Conservation (phyloP, 2,797 vertebrate genomes). For the Sarcophilus harrisii region DNA sequence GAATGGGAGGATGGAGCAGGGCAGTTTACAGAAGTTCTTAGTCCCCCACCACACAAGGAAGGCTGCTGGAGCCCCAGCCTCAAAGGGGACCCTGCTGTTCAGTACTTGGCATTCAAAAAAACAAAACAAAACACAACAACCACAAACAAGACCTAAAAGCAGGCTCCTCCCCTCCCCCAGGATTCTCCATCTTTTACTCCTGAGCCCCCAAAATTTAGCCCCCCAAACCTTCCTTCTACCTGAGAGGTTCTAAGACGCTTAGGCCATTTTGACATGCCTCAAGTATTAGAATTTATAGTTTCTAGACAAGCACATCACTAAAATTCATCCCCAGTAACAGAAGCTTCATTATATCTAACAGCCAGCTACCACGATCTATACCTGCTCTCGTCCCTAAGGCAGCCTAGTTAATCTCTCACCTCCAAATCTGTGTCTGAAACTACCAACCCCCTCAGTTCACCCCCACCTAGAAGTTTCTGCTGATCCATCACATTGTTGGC, state of each 20-base stretch:
- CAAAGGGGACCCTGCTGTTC: too few species aligned
- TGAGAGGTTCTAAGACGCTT: neutral
- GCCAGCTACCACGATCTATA: neutral
- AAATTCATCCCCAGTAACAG: neutral
- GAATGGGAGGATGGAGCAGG: neutral
- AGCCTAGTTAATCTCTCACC: neutral
- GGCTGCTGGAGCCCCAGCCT: neutral
- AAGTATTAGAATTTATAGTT: neutral
- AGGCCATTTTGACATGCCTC: neutral
- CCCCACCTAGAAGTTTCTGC: neutral
- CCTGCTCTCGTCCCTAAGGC: neutral
- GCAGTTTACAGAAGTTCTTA: neutral
- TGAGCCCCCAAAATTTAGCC: neutral
- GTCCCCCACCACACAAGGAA: neutral
- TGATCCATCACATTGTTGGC: neutral
- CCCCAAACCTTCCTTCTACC: neutral
- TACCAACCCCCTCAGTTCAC: neutral
- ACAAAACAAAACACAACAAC: too few species aligned
- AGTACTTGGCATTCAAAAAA: too few species aligned
- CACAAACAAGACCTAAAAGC: too few species aligned
- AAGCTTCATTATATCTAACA: neutral
- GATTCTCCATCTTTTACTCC: neutral
- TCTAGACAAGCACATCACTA: neutral
- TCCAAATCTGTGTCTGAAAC: neutral
- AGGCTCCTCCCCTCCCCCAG: neutral